phyloP scores from a whole-genome alignment of 1,140 invertebrate species.

The Harlomillsia oculata region DNA sequence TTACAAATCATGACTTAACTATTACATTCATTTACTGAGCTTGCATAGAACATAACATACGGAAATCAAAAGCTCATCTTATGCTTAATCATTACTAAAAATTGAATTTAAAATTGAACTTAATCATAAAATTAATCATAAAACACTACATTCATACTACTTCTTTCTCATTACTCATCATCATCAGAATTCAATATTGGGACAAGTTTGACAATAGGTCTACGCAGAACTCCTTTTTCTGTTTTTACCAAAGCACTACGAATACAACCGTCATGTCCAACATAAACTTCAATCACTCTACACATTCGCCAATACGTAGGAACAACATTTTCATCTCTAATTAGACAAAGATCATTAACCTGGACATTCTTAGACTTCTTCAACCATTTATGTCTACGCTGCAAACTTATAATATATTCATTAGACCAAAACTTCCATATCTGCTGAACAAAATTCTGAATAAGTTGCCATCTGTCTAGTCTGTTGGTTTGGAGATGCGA shows the following conservation, averaged over 20 bases:
- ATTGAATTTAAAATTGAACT: too few relatives aligned
- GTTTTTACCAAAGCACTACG: slow-evolving; percentile 31
- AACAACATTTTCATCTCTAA: slow-evolving; percentile 35
- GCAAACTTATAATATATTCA: slow-evolving; percentile 35
- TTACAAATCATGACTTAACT: too few relatives aligned
- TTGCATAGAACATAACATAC: too few relatives aligned
- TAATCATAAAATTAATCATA: too few relatives aligned
- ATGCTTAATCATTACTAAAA: too few relatives aligned
- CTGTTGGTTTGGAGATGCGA: neutral
- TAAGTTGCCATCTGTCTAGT: slow-evolving; percentile 7
- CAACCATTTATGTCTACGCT: slow-evolving; percentile 26
- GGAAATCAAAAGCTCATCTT: too few relatives aligned
- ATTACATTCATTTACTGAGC: too few relatives aligned
- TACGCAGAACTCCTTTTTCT: neutral
- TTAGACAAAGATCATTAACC: slow-evolving; percentile 24
- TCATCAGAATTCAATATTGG: slow-evolving; percentile 13
- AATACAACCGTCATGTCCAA: slow-evolving; percentile 33
- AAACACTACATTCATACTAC: too few relatives aligned
- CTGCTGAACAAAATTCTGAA: slow-evolving; percentile 3
- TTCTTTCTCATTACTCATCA: neutral
- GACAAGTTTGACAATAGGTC: slow-evolving; percentile 35
- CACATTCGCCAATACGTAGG: slow-evolving; percentile 38
- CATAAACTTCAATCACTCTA: slow-evolving; percentile 35
- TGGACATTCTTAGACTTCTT: neutral
- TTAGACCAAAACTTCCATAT: slow-evolving; percentile 29